Conservation (phyloP, 2,797 vertebrate species). For the Chaenodraco wilsoni region DNA sequence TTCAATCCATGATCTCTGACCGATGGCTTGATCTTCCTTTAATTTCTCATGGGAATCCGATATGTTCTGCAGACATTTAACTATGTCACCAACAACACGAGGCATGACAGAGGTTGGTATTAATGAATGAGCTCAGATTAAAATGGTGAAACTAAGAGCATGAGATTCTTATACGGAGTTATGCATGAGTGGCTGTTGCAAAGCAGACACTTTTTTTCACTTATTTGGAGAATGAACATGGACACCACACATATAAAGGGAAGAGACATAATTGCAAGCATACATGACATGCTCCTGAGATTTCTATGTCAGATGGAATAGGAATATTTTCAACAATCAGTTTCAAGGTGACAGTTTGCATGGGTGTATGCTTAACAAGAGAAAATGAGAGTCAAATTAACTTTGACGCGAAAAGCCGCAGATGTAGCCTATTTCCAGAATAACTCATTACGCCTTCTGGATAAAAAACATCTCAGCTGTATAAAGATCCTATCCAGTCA, state of each 20-base stretch:
- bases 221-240: constrained; percentile 62
- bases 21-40: not conserved
- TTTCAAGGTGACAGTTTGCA: not conserved
- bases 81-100: not conserved
- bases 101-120: constrained; percentile 1
- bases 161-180: not conserved
- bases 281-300: constrained; percentile 6
- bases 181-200: constrained; percentile 48
- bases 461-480: constrained; percentile 6
- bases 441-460: constrained; percentile 1
- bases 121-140: constrained; percentile 7
- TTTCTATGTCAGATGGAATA: constrained; percentile 12
- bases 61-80: not conserved
- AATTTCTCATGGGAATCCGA: constrained; percentile 3
- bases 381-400: not conserved
- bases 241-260: constrained; percentile 26
- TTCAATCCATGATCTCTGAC: not conserved
- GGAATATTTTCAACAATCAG: not conserved
- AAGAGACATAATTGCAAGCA: constrained; percentile 15
- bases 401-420: not conserved
- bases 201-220: constrained; percentile 48
- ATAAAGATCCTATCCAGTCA: constrained; percentile 5
- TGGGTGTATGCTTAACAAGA: not conserved
- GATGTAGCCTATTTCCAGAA: constrained; percentile 1
- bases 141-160: constrained; percentile 8